Base-by-base conservation (phyloP, 2,888 invertebrate species). In the Chaetoderma sp. region DNA sequence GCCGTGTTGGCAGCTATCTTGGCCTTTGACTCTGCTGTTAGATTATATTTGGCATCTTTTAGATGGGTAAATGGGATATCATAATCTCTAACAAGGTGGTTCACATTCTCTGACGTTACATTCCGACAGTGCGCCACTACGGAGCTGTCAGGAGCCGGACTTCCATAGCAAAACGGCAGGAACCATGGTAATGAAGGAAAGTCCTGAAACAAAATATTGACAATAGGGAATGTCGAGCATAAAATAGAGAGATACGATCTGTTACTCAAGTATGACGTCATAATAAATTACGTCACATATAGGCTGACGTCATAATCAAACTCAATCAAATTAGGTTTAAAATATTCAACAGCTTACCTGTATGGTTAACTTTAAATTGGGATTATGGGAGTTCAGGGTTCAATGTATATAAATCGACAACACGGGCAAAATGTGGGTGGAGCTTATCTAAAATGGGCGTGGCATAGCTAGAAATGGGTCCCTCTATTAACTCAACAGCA, bases 151-250 rank as follows among this genome's bases (percentile, higher is more conserved):
- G 84, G 84, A 4, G 83, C 77, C 1, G 72, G 68, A 16, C 65
- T 70, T n/a, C 84, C 86, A 63, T 72, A 86, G 63, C 84, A 83
- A 67, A 77, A 86, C 6, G 77, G 76, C 54, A 86, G 70, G 65
- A 86, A 86, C 86, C 86, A 86, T 4, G 81, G 81, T 30, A 82
- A 60, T 4, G 69, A 63, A 4, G 78, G 78, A 66, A 86, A 86
- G 69, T 86, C 86, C 80, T 84, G 74, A 4, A 68, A 52, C 50
- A 54, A 58, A 8, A 62, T 21, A 67, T 21, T n/a, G n/a, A 49
- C 49, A 10, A 42, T 8, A 60, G 5, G n/a, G 0, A 55, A 32
- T n/a, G n/a, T 1, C 32, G 33, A 42, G 13, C 21, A n/a, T 30
- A 30, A 4, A 16, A 13, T 10, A 28, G 52, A 30, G 28, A 21